Evolutionary conservation across 2,888 invertebrate genomes (phyloP).

Genomic region (Acronicta aceris): DNA sequence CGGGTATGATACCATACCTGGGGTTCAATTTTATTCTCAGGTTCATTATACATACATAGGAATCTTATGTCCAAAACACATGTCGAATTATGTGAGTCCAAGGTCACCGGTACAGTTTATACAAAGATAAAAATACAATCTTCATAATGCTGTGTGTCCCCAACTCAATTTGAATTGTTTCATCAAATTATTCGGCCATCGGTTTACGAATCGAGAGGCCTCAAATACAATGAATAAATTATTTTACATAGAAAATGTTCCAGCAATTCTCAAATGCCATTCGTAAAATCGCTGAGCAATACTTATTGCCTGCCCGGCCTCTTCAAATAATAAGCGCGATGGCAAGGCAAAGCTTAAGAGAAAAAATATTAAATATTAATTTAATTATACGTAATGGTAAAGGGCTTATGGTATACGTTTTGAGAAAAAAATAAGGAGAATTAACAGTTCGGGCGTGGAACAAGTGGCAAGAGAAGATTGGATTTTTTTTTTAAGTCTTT

Average conservation of each 20-base stretch:
- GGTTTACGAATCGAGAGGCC: constrained; percentile 58
- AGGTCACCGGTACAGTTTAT: too few species aligned
- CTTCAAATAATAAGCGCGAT: constrained; percentile 46
- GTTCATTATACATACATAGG: too few species aligned
- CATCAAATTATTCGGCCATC: constrained; percentile 73
- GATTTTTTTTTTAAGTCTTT: not conserved
- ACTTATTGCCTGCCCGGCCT: constrained; percentile 39
- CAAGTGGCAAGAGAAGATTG: constrained; percentile 41
- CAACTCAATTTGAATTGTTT: constrained; percentile 62
- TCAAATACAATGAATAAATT: constrained; percentile 62
- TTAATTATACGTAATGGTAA: constrained; percentile 66
- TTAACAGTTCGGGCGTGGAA: constrained; percentile 53
- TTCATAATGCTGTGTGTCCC: constrained; percentile 41
- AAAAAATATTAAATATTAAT: constrained; percentile 54
- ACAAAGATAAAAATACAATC: not conserved
- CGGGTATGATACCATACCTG: too few species aligned
- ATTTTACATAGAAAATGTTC: constrained; percentile 49
- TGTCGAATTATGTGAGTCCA: too few species aligned
- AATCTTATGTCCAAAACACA: too few species aligned
- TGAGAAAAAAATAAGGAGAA: constrained; percentile 64
- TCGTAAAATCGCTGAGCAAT: constrained; percentile 48
- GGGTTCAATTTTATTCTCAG: too few species aligned
- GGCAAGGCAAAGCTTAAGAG: constrained; percentile 22
- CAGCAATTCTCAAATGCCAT: constrained; percentile 46
- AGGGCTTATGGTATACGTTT: constrained; percentile 57